phyloP scores from a whole-genome alignment of 2,113 vertebrate genomes.

The Tachuris rubrigastra region DNA sequence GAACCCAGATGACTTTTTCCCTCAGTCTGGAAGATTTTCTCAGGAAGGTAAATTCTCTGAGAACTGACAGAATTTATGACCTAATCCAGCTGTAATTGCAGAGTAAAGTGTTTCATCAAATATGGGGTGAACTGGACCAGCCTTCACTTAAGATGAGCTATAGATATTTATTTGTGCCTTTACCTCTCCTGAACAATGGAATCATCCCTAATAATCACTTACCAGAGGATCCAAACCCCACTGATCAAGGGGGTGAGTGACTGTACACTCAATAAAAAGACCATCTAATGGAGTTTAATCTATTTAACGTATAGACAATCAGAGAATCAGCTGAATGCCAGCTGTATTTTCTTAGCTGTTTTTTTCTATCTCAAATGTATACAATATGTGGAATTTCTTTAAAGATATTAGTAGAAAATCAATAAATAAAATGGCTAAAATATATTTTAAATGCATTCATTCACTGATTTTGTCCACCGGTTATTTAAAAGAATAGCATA shows the following conservation, averaged over 20 bases:
- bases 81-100: background rate
- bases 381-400: background rate
- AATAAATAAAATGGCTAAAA: background rate
- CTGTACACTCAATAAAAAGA: background rate
- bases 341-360: conserved; percentile 26
- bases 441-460: conserved; percentile 1
- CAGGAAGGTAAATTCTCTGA: background rate
- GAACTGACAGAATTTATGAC: background rate
- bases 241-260: background rate
- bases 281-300: background rate
- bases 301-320: background rate
- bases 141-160: background rate
- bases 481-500: conserved; percentile 40
- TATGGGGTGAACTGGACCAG: background rate
- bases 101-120: background rate
- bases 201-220: background rate
- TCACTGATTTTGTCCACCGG: conserved; percentile 1
- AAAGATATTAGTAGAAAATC: conserved; percentile 22
- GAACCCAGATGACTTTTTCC: background rate
- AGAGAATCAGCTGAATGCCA: conserved; percentile 36
- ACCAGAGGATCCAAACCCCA: background rate
- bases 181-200: background rate
- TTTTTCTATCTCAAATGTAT: background rate
- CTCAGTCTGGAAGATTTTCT: background rate
- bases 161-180: background rate